A percentile compares a stretch with the other conserved stretches of the same genome.
Evolutionary conservation across 2,888 invertebrate species (phyloP).

Genomic region (Diplolepis rosae): DNA sequence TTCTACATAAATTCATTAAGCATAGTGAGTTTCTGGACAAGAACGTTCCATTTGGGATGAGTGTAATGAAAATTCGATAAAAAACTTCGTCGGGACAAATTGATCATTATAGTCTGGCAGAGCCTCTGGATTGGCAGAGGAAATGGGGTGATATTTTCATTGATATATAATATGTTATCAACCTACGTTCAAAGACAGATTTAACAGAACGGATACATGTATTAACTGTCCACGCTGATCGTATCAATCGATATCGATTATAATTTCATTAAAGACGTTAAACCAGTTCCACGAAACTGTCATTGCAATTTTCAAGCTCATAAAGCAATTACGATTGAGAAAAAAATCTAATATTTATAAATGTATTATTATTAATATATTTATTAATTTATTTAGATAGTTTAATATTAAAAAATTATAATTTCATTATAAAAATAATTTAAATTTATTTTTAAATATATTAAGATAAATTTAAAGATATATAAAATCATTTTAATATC

Average conservation of each 20-base stretch:
- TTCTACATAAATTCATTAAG: background rate
- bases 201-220: background rate
- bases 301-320: background rate
- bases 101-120: slow-evolving; percentile 30
- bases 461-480: no score
- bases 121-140: background rate
- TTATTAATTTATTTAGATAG: no score
- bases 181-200: background rate
- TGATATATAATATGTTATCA: background rate
- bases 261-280: background rate
- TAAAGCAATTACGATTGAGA: background rate
- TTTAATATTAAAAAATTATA: no score
- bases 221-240: background rate
- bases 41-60: background rate
- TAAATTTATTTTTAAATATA: no score
- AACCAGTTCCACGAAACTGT: background rate
- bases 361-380: no score
- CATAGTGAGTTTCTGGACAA: background rate
- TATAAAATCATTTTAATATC: no score
- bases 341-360: no score
- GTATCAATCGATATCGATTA: background rate
- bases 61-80: slow-evolving; percentile 26
- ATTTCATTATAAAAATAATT: no score
- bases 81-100: slow-evolving; percentile 30
- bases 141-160: background rate